Conservation (phyloP, 2,888 invertebrate genomes). For the Diarsia mendica region DNA sequence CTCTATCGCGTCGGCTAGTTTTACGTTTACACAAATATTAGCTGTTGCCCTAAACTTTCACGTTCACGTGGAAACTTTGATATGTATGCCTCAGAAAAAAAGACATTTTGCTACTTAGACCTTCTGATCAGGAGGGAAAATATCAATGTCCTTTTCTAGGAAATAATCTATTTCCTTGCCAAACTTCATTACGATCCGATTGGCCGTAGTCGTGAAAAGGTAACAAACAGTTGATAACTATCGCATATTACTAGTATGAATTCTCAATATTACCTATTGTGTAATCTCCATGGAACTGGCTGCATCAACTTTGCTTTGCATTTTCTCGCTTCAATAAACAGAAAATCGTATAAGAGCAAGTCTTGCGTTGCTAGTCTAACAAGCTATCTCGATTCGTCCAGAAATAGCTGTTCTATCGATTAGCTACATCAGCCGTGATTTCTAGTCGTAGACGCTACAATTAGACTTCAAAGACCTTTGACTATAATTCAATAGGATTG, state of each 20-base stretch:
- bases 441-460: conserved; percentile 8
- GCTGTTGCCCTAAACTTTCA: too few species aligned
- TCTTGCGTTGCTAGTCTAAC: conserved; percentile 14
- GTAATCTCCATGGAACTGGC: background rate
- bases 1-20: background rate
- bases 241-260: too few species aligned
- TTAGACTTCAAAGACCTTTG: conserved; percentile 42
- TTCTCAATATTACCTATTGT: conserved; percentile 5
- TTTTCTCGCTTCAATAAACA: conserved; percentile 32
- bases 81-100: too few species aligned
- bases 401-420: conserved; percentile 49
- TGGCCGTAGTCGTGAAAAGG: too few species aligned
- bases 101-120: too few species aligned
- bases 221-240: too few species aligned
- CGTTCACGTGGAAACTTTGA: too few species aligned
- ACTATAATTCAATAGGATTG: conserved; percentile 26
- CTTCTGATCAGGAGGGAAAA: too few species aligned
- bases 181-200: too few species aligned
- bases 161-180: too few species aligned
- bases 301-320: background rate
- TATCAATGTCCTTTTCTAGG: too few species aligned
- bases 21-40: background rate
- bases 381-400: conserved; percentile 4
- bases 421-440: conserved; percentile 1
- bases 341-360: conserved; percentile 6